phyloP scores from a whole-genome alignment of 2,113 vertebrate genomes.

The Gambusia affinis region DNA sequence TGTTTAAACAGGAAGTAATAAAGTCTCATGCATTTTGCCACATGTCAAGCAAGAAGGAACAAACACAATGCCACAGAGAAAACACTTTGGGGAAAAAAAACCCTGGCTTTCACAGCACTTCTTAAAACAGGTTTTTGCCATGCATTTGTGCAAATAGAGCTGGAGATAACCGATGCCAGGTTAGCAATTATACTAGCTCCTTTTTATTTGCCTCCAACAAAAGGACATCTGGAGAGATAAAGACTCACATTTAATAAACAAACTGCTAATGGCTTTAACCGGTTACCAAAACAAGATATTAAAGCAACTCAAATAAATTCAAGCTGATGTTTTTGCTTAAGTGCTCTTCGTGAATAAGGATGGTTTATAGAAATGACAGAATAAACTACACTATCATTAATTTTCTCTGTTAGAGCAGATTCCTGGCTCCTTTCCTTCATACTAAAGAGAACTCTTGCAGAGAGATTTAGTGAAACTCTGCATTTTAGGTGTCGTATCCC shows the following conservation, averaged over 20 bases:
- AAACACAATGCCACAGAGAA: conserved; percentile 62
- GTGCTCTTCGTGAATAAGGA: neutral
- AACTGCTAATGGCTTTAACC: neutral
- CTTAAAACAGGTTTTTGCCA: conserved; percentile 40
- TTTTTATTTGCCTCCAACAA: conserved; percentile 17
- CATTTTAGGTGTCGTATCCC: conserved; percentile 42
- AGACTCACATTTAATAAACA: neutral
- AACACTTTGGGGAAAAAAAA: conserved; percentile 41
- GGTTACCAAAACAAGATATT: neutral
- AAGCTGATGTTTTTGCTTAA: neutral
- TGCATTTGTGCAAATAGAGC: conserved; percentile 47
- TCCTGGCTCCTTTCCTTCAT: conserved; percentile 2
- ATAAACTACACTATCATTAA: neutral
- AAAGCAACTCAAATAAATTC: conserved; percentile 4
- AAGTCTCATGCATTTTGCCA: conserved; percentile 75
- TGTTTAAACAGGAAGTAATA: conserved; percentile 63
- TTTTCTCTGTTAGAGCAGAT: conserved; percentile 14
- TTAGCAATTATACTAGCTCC: conserved; percentile 8
- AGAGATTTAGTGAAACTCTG: conserved; percentile 41
- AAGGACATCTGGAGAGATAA: conserved; percentile 22
- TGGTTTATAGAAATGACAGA: conserved; percentile 16
- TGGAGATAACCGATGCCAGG: conserved; percentile 23
- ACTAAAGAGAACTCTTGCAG: conserved; percentile 20
- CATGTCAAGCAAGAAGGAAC: conserved; percentile 70
- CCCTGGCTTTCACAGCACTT: conserved; percentile 35